Base-by-base conservation (phyloP, 2,888 invertebrate species). In the Oscheius sp. region DNA sequence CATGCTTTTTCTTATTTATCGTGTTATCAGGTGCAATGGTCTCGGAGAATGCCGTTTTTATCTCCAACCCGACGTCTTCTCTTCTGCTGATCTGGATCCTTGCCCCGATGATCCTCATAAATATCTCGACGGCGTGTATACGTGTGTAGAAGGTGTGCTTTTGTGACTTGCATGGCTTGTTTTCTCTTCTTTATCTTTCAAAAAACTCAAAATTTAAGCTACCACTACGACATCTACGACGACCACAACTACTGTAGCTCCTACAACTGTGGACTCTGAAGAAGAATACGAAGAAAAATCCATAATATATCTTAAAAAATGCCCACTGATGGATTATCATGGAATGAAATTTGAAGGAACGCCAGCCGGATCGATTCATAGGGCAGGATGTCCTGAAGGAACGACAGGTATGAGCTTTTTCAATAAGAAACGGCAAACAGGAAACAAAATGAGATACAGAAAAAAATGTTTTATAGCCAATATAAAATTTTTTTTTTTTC, bases 41-140 rank as follows among this genome's bases (percentile, higher is more conserved):
- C 3, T 17, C 30, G 30, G 17, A n/a, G 44, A 54, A 30, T 65
- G 65, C 20, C 17, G 6, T 22, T 38, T 51, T 26, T 12, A 17
- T 8, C 33, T 51, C 41, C 44, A 9, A 30, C n/a, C 30, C 9
- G 54, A 51, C 28, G 20, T 51, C 17, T 65, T 65, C 56, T 26
- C 28, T 44, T n/a, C 8, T 1, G 9, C 44, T 9, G 59, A 59
- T 5, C 14, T 44, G 5, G 94, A 94, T 88, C 94, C 94, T 30
- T 94, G 94, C 88, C 92, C 92, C 1, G 26, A 28, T 49, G 93
- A 92, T 84, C 94, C 94, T 30, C 90, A 92, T 85, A 94, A 94
- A 88, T 94, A 94, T 88, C 90, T 94, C 72, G 94, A 94, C 89
- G 94, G 93, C 45, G 94, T 94, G 88, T 94, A 94, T 87, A 92